Percentiles rank a stretch among this genome's conserved stretches.
Evolutionary conservation across 2,797 vertebrate species (phyloP).

Genomic region (Gallinago nigripennis): DNA sequence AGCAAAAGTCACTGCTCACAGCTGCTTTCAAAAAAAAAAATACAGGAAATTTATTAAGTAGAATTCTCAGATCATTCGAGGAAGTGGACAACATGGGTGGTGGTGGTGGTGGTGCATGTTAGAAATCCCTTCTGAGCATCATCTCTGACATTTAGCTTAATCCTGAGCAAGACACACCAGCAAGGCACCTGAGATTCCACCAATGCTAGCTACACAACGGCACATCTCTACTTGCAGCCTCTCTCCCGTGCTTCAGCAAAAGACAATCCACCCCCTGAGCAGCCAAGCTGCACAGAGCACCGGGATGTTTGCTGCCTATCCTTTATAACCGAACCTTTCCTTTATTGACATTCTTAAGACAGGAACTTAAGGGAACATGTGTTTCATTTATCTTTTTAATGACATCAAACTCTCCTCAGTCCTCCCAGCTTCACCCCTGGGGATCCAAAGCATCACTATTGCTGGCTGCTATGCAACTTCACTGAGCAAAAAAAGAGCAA

Average conservation of each 20-base stretch:
- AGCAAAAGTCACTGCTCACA: neutral
- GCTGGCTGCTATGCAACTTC: neutral
- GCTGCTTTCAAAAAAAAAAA: neutral
- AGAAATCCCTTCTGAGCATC: neutral
- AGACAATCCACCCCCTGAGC: neutral
- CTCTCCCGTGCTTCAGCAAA: neutral
- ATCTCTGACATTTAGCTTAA: neutral
- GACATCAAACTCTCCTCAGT: neutral
- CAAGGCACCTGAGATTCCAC: accelerated
- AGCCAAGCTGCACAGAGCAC: neutral
- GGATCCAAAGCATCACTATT: neutral
- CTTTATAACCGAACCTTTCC: neutral
- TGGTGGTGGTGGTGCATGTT: neutral
- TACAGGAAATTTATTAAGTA: neutral
- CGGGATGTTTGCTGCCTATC: accelerated
- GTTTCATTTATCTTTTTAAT: neutral
- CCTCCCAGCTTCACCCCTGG: neutral
- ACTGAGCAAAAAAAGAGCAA: neutral
- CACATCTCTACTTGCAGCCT: neutral
- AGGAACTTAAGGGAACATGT: neutral
- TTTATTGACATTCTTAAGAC: neutral
- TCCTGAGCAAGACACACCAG: neutral
- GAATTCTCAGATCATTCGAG: neutral
- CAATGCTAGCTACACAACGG: neutral
- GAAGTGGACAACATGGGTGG: accelerated